phyloP scores from a whole-genome alignment of 30 jellyfish, hydroid and myxozoan genomes.

The Sanderia malayensis region DNA sequence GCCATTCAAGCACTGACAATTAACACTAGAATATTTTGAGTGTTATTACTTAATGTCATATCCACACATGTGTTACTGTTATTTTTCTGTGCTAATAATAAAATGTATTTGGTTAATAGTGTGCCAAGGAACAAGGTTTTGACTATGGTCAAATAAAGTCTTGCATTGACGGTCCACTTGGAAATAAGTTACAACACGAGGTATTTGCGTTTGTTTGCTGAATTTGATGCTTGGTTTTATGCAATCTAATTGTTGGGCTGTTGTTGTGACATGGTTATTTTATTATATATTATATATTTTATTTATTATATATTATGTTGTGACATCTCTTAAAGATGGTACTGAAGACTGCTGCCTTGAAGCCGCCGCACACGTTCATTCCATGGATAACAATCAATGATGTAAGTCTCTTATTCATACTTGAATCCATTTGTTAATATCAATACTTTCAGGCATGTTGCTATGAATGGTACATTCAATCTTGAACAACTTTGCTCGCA shows the following conservation, averaged over 20 bases:
- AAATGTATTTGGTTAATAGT: constrained; percentile 11
- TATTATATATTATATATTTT: too few species aligned
- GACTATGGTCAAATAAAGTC: constrained; percentile 26
- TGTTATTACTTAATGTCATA: neutral
- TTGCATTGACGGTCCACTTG: constrained; percentile 40
- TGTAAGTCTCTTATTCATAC: constrained; percentile 29
- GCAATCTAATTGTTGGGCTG: neutral
- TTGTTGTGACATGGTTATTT: neutral
- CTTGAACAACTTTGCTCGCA: constrained; percentile 11
- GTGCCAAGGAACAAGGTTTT: constrained; percentile 19
- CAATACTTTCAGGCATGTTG: neutral
- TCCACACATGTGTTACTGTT: neutral
- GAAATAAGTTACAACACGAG: constrained; percentile 60
- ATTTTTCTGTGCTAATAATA: too few species aligned
- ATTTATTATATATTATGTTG: too few species aligned
- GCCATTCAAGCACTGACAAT: neutral
- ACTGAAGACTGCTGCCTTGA: constrained; percentile 59
- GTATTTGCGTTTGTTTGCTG: constrained; percentile 7
- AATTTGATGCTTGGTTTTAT: neutral
- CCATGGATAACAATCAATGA: constrained; percentile 93
- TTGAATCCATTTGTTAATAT: neutral
- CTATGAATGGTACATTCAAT: neutral
- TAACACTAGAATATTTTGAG: neutral
- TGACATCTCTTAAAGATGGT: constrained; percentile 86
- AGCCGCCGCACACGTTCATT: constrained; percentile 81